phyloP scores from a whole-genome alignment of 2,888 invertebrate species.

The Horisme vitalbata region DNA sequence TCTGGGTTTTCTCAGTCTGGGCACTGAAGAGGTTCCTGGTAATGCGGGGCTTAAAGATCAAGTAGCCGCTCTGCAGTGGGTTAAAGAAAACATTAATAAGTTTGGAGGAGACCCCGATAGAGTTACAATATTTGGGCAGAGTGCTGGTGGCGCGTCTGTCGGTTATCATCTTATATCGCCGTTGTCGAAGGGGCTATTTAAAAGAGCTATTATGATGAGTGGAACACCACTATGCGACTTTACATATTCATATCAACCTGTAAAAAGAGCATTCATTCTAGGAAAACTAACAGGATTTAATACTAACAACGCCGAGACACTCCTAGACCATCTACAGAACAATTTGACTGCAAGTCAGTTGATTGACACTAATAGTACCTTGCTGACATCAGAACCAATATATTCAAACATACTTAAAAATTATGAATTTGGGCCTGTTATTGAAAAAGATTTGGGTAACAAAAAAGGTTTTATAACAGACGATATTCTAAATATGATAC shows the following conservation, averaged over 20 bases:
- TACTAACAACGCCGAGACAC: conserved; percentile 36
- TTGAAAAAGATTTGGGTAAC: conserved; percentile 39
- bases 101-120: conserved; percentile 53
- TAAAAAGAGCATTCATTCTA: conserved; percentile 56
- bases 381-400: conserved; percentile 25
- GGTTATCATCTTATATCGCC: conserved; percentile 52
- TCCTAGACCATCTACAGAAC: conserved; percentile 40
- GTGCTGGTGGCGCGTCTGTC: conserved; percentile 20
- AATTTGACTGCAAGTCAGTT: conserved; percentile 31
- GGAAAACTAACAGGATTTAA: conserved; percentile 39
- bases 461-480: conserved; percentile 19
- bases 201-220: conserved; percentile 83
- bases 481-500: conserved; percentile 2
- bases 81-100: conserved; percentile 44
- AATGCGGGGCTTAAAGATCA: conserved; percentile 81
- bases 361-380: conserved; percentile 18
- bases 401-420: conserved; percentile 6
- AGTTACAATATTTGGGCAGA: conserved; percentile 49
- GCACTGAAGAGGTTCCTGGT: conserved; percentile 78
- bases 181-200: conserved; percentile 57
- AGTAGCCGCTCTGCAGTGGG: conserved; percentile 50
- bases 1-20: conserved; percentile 79
- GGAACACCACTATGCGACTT: conserved; percentile 82
- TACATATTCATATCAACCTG: conserved; percentile 61
- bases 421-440: conserved; percentile 35